phyloP scores from a whole-genome alignment of 2,113 vertebrate species.

The Antigone vipio region DNA sequence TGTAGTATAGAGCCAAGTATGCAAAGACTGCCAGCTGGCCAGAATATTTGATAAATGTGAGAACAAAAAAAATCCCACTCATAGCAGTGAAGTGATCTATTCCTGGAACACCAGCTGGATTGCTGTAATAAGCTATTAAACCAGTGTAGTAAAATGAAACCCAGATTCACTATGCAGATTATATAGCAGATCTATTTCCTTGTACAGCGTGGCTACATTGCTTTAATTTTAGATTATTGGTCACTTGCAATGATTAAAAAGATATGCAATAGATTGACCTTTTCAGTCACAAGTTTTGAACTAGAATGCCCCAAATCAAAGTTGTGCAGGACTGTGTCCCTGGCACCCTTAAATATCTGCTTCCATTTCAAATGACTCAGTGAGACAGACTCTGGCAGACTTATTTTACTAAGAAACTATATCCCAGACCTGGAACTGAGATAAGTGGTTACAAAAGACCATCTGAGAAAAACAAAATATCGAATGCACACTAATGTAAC shows the following conservation, averaged over 20 bases:
- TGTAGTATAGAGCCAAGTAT: not conserved
- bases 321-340: not conserved
- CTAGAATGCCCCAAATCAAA: not conserved
- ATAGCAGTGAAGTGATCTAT: conserved; percentile 36
- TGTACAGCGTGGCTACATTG: not conserved
- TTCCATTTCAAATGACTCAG: not conserved
- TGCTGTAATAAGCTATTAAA: conserved; percentile 40
- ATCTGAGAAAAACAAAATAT: not conserved
- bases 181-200: not conserved
- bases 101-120: conserved; percentile 57
- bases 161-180: not conserved
- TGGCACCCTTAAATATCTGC: not conserved
- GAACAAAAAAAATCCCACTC: conserved; percentile 27
- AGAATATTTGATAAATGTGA: conserved; percentile 40
- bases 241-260: not conserved
- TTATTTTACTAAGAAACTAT: not conserved
- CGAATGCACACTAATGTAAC: not conserved
- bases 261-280: not conserved
- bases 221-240: not conserved
- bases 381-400: not conserved
- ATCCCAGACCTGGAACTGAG: not conserved
- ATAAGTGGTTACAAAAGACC: not conserved
- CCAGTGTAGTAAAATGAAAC: conserved; percentile 44
- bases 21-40: conserved; percentile 43
- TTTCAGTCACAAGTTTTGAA: not conserved